Evolutionary conservation across 2,113 vertebrate species (phyloP), one percentile per base, ranked within the genome.

Genomic region (Anthoscopus minutus): DNA sequence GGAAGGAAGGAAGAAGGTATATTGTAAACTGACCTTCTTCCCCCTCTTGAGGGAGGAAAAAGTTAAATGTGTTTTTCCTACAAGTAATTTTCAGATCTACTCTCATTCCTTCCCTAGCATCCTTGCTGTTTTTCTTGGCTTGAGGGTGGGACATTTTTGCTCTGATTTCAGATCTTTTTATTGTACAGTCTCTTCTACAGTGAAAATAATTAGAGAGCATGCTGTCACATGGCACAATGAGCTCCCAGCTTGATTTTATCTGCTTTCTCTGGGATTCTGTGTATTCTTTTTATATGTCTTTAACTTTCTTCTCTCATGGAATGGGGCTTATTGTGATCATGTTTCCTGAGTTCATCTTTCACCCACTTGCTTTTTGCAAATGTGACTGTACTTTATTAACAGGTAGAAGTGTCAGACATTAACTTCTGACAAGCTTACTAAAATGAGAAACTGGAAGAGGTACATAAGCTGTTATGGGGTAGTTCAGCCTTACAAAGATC

Each of bases 131-230:
- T 94, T 81, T 70, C 51, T 96, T 96, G 94, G 91, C 92, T 91
- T 37, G 64, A 88, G 10, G 24, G 44, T 84, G n/a, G 44, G 62
- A 93, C 76, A 33, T 86, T 94, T 92, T 95, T 94, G 66, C 81
- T 89, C 81, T 64, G 38, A 81, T 94, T 96, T 94, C 80, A 95
- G 64, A 81, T 91, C 40, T 83, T 94, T 96, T 90, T 88, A 51
- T 84, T 86, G 51, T 81, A 85, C 80, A 53, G 66, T 95, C 61
- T 92, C 56, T 91, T 88, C 83, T 87, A 30, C 73, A 89, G 62
- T 92, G 53, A 74, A 88, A 93, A 86, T 88, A 88, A 92, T 92
- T 81, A 71, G 73, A 87, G 45, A 87, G 22, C 53, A 40, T 74
- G 85, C 64, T 88, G 73, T 97, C 95, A 95, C 61, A 72, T 76